Evolutionary conservation across 1,140 invertebrate genomes (phyloP), one percentile per base, ranked within the genome.

Genomic region (Vanessa tameamea): DNA sequence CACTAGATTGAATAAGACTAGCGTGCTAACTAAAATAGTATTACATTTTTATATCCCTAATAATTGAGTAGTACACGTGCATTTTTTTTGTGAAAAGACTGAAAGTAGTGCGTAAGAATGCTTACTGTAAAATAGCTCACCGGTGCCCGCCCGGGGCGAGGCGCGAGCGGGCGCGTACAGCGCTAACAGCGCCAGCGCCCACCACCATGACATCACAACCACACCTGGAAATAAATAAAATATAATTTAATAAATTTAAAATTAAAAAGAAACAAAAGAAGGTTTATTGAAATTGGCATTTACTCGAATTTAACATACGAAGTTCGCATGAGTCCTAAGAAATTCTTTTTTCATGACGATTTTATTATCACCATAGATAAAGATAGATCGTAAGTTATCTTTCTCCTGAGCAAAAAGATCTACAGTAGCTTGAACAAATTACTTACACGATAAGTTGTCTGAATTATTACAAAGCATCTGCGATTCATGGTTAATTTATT

Each of bases 141-240:
- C 89, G 82, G 85, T 85, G 82, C 86, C 88, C 81, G 89, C 87
- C 77, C 87, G 78, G 66, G 89, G 89, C 78, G 87, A 85, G 80
- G 86, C 81, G 81, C 84, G 86, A 78, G 85, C 86, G 82, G 88
- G 84, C 82, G 83, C 77, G 64, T 76, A 76, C 76, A 89, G 87
- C 87, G 89, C 90, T 66, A 90, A 78, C 79, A 90, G 82, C 87
- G 86, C 87, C 68, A 89, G 75, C 83, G 86, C 82, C 86, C 86
- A 91, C 87, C 90, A 92, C 88, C 90, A 92, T 92, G 84, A 80
- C 90, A 92, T 92, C 90, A 91, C 90, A 92, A 88, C 88, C 88
- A 91, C 88, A 92, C 88, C 90, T 92, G 87, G 0, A 79, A 81
- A 74, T 37, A 82, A 76, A 37, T 15, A 37, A 31, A 20, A 9